Evolutionary conservation across 2,113 vertebrate genomes (phyloP), one percentile per base, ranked within the genome.

Genomic region (Sapajus apella): DNA sequence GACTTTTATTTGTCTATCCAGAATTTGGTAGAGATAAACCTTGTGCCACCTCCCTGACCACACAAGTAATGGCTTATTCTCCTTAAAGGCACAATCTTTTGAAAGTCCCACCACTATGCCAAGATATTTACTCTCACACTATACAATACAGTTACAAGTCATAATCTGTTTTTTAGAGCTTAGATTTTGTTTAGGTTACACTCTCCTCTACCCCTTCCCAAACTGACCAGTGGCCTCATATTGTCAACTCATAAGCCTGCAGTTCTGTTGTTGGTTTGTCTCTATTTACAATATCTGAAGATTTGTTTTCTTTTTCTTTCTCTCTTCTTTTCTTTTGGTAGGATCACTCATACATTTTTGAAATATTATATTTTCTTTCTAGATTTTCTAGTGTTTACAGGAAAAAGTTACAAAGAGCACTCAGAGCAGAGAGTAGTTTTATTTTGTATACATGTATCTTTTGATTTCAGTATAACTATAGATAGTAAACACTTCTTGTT

Each of bases 161-260:
- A 14, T 37, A 21, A 17, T 50, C 3, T 88, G 6, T 80, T 70
- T 81, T 16, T 72, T 55, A n/a, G 21, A 77, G 7, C 25, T 68
- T 47, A 37, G 20, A 66, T 91, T 25, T n/a, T 16, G 17, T 40
- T 47, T 40, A 25, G 3, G 13, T 4, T 2, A 30, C 47, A 43
- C 4, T 37, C 8, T 56, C 21, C 16, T 55, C 12, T 40, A 21
- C 2, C 6, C 3, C 5, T 6, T 50, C 5, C 50, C 3, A 27
- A 8, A 7, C 14, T 50, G 43, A 43, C 23, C 27, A 56, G 25
- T 10, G 9, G 6, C 40, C 12, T 18, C 73, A 12, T 0, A 1
- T 5, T 84, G 3, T 21, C 32, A 45, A 27, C 13, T 8, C 5
- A 75, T n/a, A 64, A 93, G 12, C 16, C 40, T 6, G 40, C 6